A percentile compares a stretch with the other conserved stretches of the same genome.
phyloP scores from a whole-genome alignment of 1,140 invertebrate genomes.

The Rhopalosiphum padi region DNA sequence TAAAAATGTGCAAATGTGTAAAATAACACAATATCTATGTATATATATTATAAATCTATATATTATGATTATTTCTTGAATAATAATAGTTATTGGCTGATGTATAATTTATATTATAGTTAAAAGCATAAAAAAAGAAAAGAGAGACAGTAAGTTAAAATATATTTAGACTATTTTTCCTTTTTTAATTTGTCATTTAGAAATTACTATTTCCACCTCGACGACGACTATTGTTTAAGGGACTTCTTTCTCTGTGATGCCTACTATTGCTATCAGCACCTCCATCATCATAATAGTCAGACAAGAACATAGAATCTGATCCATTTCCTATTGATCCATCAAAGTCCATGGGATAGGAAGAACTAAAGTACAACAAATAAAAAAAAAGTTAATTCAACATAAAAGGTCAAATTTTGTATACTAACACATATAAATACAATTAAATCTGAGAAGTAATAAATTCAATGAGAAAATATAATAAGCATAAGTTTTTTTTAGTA shows the following conservation, averaged over 20 bases:
- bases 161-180: not conserved
- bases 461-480: not conserved
- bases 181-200: not conserved
- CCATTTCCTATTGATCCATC: constrained; percentile 17
- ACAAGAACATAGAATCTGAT: not conserved
- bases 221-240: not conserved
- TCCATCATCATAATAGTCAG: constrained; percentile 42
- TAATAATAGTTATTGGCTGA: not conserved
- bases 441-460: not conserved
- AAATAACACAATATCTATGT: not conserved
- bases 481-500: not conserved
- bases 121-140: not conserved
- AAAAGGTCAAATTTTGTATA: not conserved
- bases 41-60: not conserved
- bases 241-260: constrained; percentile 33
- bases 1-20: not conserved
- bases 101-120: not conserved
- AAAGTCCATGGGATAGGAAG: constrained; percentile 52
- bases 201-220: not conserved
- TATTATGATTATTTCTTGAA: not conserved
- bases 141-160: not conserved
- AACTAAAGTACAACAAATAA: not conserved
- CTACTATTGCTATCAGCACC: not conserved
- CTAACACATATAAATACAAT: not conserved
- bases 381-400: not conserved